Evolutionary conservation across 2,888 invertebrate genomes (phyloP), one percentile per base, ranked within the genome.

Genomic region (Pyrrhia umbra): DNA sequence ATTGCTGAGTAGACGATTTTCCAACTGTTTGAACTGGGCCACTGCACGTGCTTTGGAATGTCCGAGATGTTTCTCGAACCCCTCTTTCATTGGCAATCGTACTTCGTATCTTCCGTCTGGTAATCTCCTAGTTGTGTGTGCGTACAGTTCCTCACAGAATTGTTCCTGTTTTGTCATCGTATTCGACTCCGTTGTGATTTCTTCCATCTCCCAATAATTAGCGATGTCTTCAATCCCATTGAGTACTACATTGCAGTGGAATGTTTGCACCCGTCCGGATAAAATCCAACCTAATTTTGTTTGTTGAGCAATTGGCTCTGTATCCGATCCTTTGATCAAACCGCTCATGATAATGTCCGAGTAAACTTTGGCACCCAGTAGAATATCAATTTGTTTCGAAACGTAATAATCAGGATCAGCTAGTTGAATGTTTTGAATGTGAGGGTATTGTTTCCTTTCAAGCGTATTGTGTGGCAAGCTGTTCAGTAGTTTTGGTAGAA

Each of bases 61-160:
- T 49, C 49, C 49, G 16, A 34, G 37, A 21, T 58, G 49, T 50
- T 50, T 47, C 3, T n/a, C 40, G 40, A 58, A 50, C n/a, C n/a
- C 49, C 34, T 58, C 10, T 50, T 58, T 50, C 23, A 58, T 34
- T n/a, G 49, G 58, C 20, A 42, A 23, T 6, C 50, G 34, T 37
- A 50, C 50, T 8, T 50, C 50, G 34, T 50, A 50, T 37, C 37
- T 18, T 20, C 50, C 50, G 21, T 39, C 34, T 50, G 34, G 21
- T 39, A 50, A 50, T 37, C 51, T 21, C 39, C 39, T 51, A 23
- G 51, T 51, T 25, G 51, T 40, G 6, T 37, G 16, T 23, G 23
- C 18, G 40, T 52, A 42, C n/a, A 49, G 37, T 37, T 49, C 37
- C 37, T 49, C 49, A 21, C 49, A 49, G 49, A 49, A 49, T 37